Percentiles rank a stretch among this genome's conserved stretches.
phyloP scores from a whole-genome alignment of 1,140 invertebrate species.

The Aphidius gifuensis region DNA sequence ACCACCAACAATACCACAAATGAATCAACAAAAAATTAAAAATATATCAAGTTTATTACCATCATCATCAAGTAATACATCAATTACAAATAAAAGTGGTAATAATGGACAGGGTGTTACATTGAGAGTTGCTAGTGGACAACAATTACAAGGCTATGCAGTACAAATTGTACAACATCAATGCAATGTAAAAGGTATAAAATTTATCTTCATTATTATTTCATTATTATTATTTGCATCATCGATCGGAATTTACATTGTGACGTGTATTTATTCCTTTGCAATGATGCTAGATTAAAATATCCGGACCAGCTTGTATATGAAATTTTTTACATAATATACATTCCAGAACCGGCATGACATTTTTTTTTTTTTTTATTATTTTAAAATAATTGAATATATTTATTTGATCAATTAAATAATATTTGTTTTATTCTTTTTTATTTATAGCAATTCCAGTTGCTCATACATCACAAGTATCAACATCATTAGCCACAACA shows the following conservation, averaged over 20 bases:
- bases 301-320: conserved; percentile 48
- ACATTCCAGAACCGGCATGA: conserved; percentile 48
- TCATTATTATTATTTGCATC: conserved; percentile 34
- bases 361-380: conserved; percentile 18
- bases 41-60: conserved; percentile 44
- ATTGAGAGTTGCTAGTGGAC: conserved; percentile 51
- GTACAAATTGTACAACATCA: conserved; percentile 63
- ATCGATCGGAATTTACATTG: conserved; percentile 44
- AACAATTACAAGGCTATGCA: conserved; percentile 55
- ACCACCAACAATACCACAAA: conserved; percentile 32
- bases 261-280: conserved; percentile 37
- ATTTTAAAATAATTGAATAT: conserved; percentile 6
- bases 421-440: conserved; percentile 14
- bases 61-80: conserved; percentile 46
- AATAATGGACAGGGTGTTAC: conserved; percentile 52
- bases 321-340: conserved; percentile 36
- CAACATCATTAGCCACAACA: conserved; percentile 43
- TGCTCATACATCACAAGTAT: neutral
- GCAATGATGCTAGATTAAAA: conserved; percentile 48
- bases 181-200: conserved; percentile 57
- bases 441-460: conserved; percentile 15
- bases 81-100: conserved; percentile 45
- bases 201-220: conserved; percentile 11
- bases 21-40: conserved; percentile 41
- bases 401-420: neutral